Evolutionary conservation across 2,888 invertebrate genomes (phyloP).

Genomic region (Neocrepidodera transversa): DNA sequence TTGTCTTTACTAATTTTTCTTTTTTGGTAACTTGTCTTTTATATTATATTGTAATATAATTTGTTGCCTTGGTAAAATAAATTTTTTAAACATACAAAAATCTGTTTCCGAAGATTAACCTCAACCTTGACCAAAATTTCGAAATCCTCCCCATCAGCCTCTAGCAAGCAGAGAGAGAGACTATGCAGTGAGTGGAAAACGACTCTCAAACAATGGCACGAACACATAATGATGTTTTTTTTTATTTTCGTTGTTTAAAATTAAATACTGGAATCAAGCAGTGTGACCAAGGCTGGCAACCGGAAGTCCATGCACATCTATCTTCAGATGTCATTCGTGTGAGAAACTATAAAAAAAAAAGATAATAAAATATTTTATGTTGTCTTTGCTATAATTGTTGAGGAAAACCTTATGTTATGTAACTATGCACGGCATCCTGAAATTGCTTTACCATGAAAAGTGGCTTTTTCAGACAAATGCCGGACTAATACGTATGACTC

Average conservation of each 20-base stretch:
- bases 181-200: constrained; percentile 30
- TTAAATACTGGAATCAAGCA: constrained; percentile 55
- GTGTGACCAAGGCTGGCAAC: constrained; percentile 55
- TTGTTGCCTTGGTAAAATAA: too few species aligned
- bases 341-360: constrained; percentile 57
- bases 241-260: constrained; percentile 49
- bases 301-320: constrained; percentile 54
- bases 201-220: constrained; percentile 37
- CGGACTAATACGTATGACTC: too few species aligned
- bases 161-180: too few species aligned
- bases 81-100: too few species aligned
- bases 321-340: constrained; percentile 59
- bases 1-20: too few species aligned
- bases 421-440: constrained; percentile 22
- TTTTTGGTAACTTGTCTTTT: too few species aligned
- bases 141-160: constrained; percentile 18
- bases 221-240: constrained; percentile 50
- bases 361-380: constrained; percentile 50
- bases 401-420: constrained; percentile 39
- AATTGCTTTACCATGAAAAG: constrained; percentile 24
- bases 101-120: neutral
- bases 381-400: constrained; percentile 43
- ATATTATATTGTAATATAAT: too few species aligned
- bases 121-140: constrained; percentile 28
- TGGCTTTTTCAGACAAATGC: constrained; percentile 1